A percentile compares a stretch with the other conserved stretches of the same genome.
Evolutionary conservation across 2,797 vertebrate genomes (phyloP).

Genomic region (Gephyroberyx darwinii): DNA sequence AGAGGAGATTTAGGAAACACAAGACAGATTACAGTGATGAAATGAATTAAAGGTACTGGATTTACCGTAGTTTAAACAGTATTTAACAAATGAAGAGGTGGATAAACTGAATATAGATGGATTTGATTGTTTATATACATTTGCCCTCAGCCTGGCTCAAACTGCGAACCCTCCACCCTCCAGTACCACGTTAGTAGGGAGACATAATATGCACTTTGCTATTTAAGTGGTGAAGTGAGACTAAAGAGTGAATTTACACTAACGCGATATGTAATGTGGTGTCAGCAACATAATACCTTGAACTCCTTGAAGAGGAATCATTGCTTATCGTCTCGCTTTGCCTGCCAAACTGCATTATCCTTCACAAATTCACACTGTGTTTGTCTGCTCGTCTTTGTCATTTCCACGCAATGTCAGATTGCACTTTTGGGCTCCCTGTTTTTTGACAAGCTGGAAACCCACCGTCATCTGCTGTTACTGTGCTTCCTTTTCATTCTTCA

Average conservation of each 20-base stretch:
- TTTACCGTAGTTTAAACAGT: no score
- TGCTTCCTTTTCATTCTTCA: not conserved
- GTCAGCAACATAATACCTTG: not conserved
- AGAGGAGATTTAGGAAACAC: constrained; percentile 19
- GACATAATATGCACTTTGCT: not conserved
- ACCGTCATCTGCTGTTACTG: not conserved
- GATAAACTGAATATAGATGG: no score
- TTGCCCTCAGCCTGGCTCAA: no score
- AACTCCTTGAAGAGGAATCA: not conserved
- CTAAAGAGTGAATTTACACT: no score
- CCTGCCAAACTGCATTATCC: not conserved
- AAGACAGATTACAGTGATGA: constrained; percentile 36
- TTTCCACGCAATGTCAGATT: not conserved
- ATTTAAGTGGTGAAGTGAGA: not conserved
- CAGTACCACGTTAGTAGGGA: not conserved
- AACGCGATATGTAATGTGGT: not conserved
- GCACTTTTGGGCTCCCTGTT: not conserved
- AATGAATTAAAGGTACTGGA: constrained; percentile 9
- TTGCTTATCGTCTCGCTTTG: not conserved
- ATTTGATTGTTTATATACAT: no score
- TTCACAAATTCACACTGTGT: not conserved
- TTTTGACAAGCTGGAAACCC: constrained; percentile 1
- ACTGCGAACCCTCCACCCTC: not conserved
- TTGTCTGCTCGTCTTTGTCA: not conserved
- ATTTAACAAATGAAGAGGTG: no score